Evolutionary conservation across 1,140 invertebrate genomes (phyloP).

Genomic region (Formica exsecta): DNA sequence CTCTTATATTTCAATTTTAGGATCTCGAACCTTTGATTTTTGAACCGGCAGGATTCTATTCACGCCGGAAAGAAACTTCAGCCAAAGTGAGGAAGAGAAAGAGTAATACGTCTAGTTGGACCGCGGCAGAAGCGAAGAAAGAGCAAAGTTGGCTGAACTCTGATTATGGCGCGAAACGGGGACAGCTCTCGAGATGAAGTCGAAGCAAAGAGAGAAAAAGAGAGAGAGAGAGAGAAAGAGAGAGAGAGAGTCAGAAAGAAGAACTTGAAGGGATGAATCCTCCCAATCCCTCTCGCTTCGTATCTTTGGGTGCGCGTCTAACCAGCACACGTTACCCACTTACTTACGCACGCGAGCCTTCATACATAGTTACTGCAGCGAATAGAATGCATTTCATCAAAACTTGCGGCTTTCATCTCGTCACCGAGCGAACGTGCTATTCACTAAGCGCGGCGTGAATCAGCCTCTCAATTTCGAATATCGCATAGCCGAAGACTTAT

Average conservation of each 20-base stretch:
- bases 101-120: conserved; percentile 56
- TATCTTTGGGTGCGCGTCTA: neutral
- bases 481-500: conserved; percentile 33
- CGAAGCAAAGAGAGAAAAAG: conserved; percentile 18
- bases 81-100: conserved; percentile 5
- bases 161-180: conserved; percentile 61
- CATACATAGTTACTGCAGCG: conserved; percentile 35
- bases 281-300: conserved; percentile 20
- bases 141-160: conserved; percentile 48
- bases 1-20: conserved; percentile 35
- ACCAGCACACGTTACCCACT: conserved; percentile 24
- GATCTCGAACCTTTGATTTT: conserved; percentile 49
- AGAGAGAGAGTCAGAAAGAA: conserved; percentile 24
- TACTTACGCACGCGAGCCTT: conserved; percentile 29
- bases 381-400: conserved; percentile 76
- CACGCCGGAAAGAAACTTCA: conserved; percentile 43
- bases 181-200: conserved; percentile 50
- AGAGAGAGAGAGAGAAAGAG: conserved; percentile 20
- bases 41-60: conserved; percentile 49
- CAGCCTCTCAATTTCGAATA: conserved; percentile 53
- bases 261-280: conserved; percentile 44
- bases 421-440: conserved; percentile 21
- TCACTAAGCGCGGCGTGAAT: conserved; percentile 30
- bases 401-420: conserved; percentile 72
- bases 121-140: conserved; percentile 38